Evolutionary conservation across 2,113 vertebrate species (phyloP).

Genomic region (Zosterops borbonicus): DNA sequence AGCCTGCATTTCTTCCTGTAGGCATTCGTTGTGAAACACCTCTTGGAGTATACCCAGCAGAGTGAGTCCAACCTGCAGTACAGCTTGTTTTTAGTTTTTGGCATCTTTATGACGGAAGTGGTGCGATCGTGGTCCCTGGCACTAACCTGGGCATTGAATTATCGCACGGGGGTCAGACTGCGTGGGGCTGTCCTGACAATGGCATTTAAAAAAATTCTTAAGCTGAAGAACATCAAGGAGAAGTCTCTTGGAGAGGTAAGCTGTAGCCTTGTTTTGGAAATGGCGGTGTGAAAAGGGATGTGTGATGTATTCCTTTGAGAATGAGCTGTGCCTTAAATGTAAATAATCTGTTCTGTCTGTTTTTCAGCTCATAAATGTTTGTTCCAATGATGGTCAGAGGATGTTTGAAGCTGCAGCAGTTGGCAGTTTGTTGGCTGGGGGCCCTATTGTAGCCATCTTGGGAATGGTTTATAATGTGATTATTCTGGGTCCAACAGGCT

Average conservation of each 20-base stretch:
- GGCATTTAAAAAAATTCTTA: constrained; percentile 90
- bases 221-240: constrained; percentile 87
- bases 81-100: constrained; percentile 88
- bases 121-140: constrained; percentile 92
- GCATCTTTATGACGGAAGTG: constrained; percentile 85
- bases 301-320: background rate
- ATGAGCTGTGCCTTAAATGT: background rate
- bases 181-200: constrained; percentile 89
- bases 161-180: constrained; percentile 87
- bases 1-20: constrained; percentile 82
- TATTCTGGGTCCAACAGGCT: constrained; percentile 88
- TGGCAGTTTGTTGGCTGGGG: constrained; percentile 89
- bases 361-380: constrained; percentile 89
- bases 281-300: background rate
- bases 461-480: constrained; percentile 89
- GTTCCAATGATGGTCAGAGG: constrained; percentile 89
- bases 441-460: constrained; percentile 87
- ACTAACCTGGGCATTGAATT: constrained; percentile 92
- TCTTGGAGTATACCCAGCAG: constrained; percentile 89
- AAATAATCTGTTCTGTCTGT: background rate
- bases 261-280: background rate
- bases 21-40: constrained; percentile 91
- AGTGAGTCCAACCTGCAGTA: constrained; percentile 82
- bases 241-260: constrained; percentile 90
- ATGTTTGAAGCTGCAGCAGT: constrained; percentile 92